These are phyloP conservation scores for Mormyrus iriodes DNA, from an alignment of 2,113 vertebrate genomes.

Conservation along the genomic window DNA sequence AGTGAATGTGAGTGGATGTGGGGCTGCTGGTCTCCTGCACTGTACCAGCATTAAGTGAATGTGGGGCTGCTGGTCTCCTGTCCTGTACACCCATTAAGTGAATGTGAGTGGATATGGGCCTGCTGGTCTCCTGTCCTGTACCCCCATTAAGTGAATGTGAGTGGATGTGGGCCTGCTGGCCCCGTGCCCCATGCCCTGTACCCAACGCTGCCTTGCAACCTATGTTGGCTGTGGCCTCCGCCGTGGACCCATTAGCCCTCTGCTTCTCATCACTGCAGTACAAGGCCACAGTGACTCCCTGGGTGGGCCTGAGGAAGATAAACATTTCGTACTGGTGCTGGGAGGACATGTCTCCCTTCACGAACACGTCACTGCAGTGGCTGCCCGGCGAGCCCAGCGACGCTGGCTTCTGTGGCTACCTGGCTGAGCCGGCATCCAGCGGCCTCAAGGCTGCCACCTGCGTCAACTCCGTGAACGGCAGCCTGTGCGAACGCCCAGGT, in stretches of 20 bases:
- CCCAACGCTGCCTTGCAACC: neutral
- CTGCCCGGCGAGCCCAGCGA: slow-evolving; percentile 83
- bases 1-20: neutral
- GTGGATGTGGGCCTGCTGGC: neutral
- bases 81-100: neutral
- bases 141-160: no score
- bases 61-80: neutral
- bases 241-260: neutral
- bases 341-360: slow-evolving; percentile 98
- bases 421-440: slow-evolving; percentile 72
- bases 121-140: neutral
- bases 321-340: slow-evolving; percentile 98
- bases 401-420: slow-evolving; percentile 88
- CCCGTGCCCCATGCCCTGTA: neutral
- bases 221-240: neutral
- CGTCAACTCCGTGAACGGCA: slow-evolving; percentile 81
- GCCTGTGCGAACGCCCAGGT: slow-evolving; percentile 88
- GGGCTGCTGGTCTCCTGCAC: neutral
- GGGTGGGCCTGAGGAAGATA: slow-evolving; percentile 94
- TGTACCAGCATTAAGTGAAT: no score
- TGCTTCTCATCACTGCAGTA: slow-evolving; percentile 54
- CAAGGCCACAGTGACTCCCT: slow-evolving; percentile 78
- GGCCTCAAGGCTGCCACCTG: slow-evolving; percentile 86
- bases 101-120: neutral
- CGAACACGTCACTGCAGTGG: slow-evolving; percentile 86